Conservation (phyloP, 2,888 invertebrate genomes). For the Amiota communis region DNA sequence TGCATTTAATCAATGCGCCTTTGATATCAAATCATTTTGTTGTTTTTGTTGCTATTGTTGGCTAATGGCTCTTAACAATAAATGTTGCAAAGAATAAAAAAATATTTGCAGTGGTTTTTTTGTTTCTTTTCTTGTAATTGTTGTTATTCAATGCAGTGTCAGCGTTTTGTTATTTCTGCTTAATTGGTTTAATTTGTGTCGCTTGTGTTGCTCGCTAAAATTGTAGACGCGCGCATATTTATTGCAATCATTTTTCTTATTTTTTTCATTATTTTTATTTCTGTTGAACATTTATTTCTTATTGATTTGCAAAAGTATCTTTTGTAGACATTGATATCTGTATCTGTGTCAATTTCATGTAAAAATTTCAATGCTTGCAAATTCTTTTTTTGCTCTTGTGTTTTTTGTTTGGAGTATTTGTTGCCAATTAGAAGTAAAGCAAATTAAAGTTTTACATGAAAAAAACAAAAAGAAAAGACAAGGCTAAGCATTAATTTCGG, state of each 20-base stretch:
- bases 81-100: no score
- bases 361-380: slow-evolving; percentile 42
- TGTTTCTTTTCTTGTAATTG: not conserved
- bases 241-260: not conserved
- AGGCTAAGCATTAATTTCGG: not conserved
- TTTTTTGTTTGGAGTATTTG: not conserved
- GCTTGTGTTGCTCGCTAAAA: slow-evolving; percentile 41
- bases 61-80: no score
- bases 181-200: slow-evolving; percentile 64
- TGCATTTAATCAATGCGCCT: slow-evolving; percentile 26
- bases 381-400: not conserved
- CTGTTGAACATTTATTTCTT: slow-evolving; percentile 47
- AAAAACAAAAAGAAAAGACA: not conserved
- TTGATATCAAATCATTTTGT: slow-evolving; percentile 16
- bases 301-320: slow-evolving; percentile 56
- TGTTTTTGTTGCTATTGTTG: not conserved
- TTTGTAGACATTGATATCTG: slow-evolving; percentile 37
- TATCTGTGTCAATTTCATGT: slow-evolving; percentile 59
- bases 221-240: slow-evolving; percentile 18
- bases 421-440: slow-evolving; percentile 5
- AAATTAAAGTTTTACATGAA: not conserved
- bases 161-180: slow-evolving; percentile 33
- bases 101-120: not conserved
- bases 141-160: slow-evolving; percentile 6
- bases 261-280: not conserved